A percentile compares a stretch with the other conserved stretches of the same genome.
phyloP scores from a whole-genome alignment of 2,888 invertebrate species.

The Koerneria pararmatus region DNA sequence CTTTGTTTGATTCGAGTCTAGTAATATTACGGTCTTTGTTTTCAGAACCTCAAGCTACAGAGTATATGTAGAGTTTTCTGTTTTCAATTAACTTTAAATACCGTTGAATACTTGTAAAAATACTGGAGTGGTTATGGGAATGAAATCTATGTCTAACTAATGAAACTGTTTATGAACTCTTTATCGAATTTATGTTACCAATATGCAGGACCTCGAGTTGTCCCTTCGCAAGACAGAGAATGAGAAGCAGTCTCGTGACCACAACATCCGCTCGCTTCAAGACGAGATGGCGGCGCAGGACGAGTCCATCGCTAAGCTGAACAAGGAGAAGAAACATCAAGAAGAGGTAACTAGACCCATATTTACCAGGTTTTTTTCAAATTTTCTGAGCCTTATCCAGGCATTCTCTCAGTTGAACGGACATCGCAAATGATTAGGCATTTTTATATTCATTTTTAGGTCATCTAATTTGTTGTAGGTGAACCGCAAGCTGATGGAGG shows the following conservation, averaged over 20 bases:
- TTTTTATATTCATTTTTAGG: not conserved
- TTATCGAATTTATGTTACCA: no score
- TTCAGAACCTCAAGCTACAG: no score
- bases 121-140: no score
- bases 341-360: constrained; percentile 78
- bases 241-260: constrained; percentile 59
- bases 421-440: not conserved
- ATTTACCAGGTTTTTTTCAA: constrained; percentile 93
- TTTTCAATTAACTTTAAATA: no score
- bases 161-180: no score
- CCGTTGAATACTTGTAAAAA: no score
- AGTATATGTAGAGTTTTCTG: no score
- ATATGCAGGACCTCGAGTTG: constrained; percentile 37
- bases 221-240: constrained; percentile 55
- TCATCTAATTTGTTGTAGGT: constrained; percentile 24
- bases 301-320: constrained; percentile 56
- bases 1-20: no score
- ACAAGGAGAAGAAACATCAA: constrained; percentile 68
- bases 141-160: no score
- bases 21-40: no score
- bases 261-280: constrained; percentile 57
- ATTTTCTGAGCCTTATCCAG: not conserved
- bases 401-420: not conserved
- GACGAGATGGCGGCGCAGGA: constrained; percentile 71
- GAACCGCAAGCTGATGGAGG: constrained; percentile 59